These are phyloP conservation scores for Sorex maritimensis DNA, from an alignment of 2,797 vertebrate species.

Conservation along the genomic window DNA sequence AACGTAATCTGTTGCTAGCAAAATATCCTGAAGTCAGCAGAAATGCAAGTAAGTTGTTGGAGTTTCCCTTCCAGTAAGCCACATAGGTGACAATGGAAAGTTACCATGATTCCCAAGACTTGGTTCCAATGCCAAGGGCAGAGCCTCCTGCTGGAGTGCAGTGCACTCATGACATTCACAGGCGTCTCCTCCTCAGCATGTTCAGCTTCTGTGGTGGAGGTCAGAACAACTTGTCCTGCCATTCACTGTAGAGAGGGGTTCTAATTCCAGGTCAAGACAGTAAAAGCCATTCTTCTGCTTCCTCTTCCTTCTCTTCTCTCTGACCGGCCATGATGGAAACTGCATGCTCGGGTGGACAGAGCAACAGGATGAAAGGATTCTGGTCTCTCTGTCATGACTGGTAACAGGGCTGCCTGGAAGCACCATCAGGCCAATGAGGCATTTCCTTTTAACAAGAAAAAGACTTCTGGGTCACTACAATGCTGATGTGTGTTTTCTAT, in stretches of 20 bases:
- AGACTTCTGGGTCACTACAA: neutral
- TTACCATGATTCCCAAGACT: too few species aligned
- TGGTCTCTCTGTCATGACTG: neutral
- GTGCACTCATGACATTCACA: accelerated
- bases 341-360: neutral
- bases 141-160: neutral
- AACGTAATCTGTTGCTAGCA: conserved; percentile 15
- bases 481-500: neutral
- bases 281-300: neutral
- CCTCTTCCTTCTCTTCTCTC: neutral
- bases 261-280: neutral
- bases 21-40: conserved; percentile 15
- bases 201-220: neutral
- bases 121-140: neutral
- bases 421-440: neutral
- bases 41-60: neutral
- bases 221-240: neutral
- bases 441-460: neutral
- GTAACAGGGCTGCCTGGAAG: neutral
- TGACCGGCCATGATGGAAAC: neutral
- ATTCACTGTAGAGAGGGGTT: neutral
- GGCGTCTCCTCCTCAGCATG: neutral
- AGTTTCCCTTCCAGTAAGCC: neutral
- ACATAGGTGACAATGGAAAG: neutral
- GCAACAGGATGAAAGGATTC: neutral